Evolutionary conservation across 2,113 vertebrate species (phyloP), one percentile per base, ranked within the genome.

Genomic region (Myotis davidii): DNA sequence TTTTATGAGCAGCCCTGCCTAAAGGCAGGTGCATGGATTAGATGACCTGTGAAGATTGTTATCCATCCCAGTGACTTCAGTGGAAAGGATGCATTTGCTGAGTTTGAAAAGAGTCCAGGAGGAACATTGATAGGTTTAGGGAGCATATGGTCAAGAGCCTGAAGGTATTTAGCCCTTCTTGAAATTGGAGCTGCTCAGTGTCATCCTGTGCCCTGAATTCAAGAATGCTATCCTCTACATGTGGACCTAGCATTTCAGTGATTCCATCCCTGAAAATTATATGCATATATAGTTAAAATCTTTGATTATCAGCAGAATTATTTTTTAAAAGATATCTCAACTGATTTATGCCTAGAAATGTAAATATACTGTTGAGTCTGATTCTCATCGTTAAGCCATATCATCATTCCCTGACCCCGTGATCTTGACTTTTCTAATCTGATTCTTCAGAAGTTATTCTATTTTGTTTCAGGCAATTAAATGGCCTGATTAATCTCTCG

Each of bases 21-120:
- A 52, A 76, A 88, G 92, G 96, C 97, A 97, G 96, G 97, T 97
- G 96, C 88, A 56, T 0, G 88, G 96, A 96, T 97, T 97, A 95
- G 96, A 88, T 96, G 95, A 84, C 96, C 94, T 95, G 92, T 59
- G 70, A 95, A 94, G 90, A 96, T 54, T 95, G 90, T 74, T 85
- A 96, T 95, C 84, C 74, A 83, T 96, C 79, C 74, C 86, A 93
- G 0, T 82, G 89, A 94, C 56, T 92, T 94, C 90, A 94, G 29
- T 91, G 94, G 86, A 84, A 94, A 89, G 81, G 96, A 84, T 95
- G 39, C 94, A 94, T 97, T 96, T 97, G 94, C 85, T 93, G 21
- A 94, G 48, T 92, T 88, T 97, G 92, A 92, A 95, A 90, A 77
- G 88, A 89, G 54, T 92, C 90, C 88, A 93, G 82, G 78, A 95